Evolutionary conservation across 2,888 invertebrate genomes (phyloP).

Genomic region (Athripsodes cinereus): DNA sequence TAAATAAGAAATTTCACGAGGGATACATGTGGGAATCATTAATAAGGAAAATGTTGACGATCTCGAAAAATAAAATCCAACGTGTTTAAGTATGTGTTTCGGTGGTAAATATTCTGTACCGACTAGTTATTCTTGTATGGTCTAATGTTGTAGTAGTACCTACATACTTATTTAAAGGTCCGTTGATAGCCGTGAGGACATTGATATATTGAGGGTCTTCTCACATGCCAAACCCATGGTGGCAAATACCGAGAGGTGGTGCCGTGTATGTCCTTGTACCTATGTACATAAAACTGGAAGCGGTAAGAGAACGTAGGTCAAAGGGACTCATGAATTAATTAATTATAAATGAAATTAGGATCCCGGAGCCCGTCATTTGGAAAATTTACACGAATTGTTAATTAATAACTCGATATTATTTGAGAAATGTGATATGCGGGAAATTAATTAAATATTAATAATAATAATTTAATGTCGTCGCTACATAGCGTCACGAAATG

Average conservation of each 20-base stretch:
- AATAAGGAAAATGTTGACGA: not conserved
- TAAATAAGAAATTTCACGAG: too few relatives aligned
- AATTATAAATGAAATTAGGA: not conserved
- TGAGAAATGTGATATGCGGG: not conserved
- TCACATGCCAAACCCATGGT: not conserved
- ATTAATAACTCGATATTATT: conserved; percentile 1
- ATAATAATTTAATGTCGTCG: too few relatives aligned
- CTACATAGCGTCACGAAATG: too few relatives aligned
- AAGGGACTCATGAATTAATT: not conserved
- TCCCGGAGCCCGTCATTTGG: not conserved
- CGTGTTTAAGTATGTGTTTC: not conserved
- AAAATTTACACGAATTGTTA: not conserved
- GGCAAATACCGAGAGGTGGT: too few relatives aligned
- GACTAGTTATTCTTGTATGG: not conserved
- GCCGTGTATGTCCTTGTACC: too few relatives aligned
- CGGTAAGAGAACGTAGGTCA: not conserved
- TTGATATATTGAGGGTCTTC: not conserved
- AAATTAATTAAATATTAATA: not conserved
- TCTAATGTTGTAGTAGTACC: too few relatives aligned
- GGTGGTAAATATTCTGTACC: not conserved
- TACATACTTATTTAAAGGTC: not conserved
- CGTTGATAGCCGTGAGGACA: not conserved
- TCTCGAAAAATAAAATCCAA: not conserved
- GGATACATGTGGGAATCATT: too few relatives aligned
- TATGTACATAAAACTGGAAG: too few relatives aligned